phyloP scores from a whole-genome alignment of 1,140 invertebrate species.

The Orchesella cincta region DNA sequence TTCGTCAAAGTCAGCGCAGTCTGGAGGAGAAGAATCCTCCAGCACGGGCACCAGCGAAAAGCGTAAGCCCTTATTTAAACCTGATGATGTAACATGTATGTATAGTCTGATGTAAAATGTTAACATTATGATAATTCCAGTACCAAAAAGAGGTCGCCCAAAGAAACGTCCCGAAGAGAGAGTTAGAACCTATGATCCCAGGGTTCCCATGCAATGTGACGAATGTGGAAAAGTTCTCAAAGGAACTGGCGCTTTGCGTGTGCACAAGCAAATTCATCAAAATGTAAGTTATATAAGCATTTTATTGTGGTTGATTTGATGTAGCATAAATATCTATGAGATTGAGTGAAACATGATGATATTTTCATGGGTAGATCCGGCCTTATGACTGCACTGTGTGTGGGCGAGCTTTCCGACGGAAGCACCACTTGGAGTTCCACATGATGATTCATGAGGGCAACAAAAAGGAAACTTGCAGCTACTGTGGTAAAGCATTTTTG shows the following conservation, averaged over 20 bases:
- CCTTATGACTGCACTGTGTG: conserved; percentile 34
- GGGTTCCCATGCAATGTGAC: conserved; percentile 34
- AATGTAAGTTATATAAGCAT: conserved; percentile 2
- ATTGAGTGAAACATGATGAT: too few relatives aligned
- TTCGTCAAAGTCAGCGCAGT: not conserved
- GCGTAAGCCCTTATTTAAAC: too few relatives aligned
- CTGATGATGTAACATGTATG: not conserved
- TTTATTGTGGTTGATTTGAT: too few relatives aligned
- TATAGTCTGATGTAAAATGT: not conserved
- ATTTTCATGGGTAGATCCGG: conserved; percentile 8
- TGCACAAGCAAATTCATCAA: conserved; percentile 29
- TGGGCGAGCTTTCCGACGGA: conserved; percentile 38
- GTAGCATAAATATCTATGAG: too few relatives aligned
- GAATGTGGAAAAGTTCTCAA: conserved; percentile 42
- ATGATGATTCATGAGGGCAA: conserved; percentile 77
- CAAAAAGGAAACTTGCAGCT: conserved; percentile 76
- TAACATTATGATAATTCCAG: not conserved
- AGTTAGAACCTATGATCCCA: not conserved
- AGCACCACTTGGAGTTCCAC: conserved; percentile 56
- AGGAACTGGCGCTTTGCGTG: conserved; percentile 21
- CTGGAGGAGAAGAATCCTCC: not conserved
- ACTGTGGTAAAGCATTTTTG: conserved; percentile 56
- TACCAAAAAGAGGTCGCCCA: conserved; percentile 32
- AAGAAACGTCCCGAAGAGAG: conserved; percentile 25
- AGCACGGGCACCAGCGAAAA: conserved; percentile 27